Evolutionary conservation across 2,797 vertebrate genomes (phyloP).

Genomic region (Kryptopterus vitreolus): DNA sequence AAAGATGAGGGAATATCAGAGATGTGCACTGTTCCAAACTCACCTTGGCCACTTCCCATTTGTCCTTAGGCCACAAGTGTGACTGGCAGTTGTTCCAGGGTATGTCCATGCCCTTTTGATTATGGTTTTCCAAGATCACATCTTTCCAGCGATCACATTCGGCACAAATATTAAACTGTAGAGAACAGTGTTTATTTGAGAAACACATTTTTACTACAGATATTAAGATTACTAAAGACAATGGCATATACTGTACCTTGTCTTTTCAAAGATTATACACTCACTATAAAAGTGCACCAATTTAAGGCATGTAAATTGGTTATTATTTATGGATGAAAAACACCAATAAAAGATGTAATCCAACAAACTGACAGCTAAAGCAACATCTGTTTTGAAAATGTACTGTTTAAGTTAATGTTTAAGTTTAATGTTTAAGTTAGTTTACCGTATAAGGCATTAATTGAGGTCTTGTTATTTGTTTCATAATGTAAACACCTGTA

Average conservation of each 20-base stretch:
- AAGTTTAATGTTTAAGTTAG: too few relatives aligned
- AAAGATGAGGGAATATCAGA: background rate
- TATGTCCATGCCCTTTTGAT: background rate
- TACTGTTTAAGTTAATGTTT: background rate
- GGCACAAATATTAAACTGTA: conserved; percentile 42
- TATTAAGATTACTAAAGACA: background rate
- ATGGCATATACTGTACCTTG: background rate
- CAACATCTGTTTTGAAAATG: background rate
- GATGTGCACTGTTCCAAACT: background rate
- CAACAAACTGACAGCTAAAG: background rate
- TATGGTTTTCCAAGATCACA: conserved; percentile 44
- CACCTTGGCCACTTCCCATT: conserved; percentile 69
- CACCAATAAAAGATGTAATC: background rate
- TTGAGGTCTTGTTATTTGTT: background rate
- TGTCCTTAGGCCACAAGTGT: conserved; percentile 54
- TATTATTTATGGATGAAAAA: background rate
- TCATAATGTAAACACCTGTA: background rate
- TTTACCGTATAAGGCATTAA: background rate
- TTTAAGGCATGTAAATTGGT: background rate
- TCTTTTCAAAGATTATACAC: background rate
- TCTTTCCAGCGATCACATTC: conserved; percentile 53
- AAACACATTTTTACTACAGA: background rate
- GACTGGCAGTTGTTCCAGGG: conserved; percentile 57
- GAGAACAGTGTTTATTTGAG: background rate
- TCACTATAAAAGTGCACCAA: background rate